These are phyloP conservation scores for Thermophis baileyi DNA, from an alignment of 2,113 vertebrate genomes.

Conservation along the genomic window DNA sequence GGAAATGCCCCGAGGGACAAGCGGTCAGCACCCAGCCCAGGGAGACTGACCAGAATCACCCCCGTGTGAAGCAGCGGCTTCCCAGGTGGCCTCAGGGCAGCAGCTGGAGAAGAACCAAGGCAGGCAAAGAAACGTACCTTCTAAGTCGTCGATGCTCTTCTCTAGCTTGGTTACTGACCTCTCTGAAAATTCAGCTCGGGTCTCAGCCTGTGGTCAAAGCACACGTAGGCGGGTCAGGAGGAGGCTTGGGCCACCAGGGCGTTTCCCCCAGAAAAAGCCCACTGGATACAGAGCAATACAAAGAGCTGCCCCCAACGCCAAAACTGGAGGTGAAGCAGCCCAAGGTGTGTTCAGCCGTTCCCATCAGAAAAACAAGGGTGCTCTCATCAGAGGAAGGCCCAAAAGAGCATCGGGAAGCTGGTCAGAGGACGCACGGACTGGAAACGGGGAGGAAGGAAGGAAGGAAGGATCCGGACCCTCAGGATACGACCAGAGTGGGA, in stretches of 20 bases:
- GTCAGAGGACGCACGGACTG: too few relatives aligned
- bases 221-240: constrained; percentile 28
- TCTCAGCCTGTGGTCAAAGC: constrained; percentile 84
- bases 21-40: too few relatives aligned
- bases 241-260: background rate
- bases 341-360: background rate
- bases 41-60: background rate
- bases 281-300: background rate
- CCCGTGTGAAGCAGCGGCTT: background rate
- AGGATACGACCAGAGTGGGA: background rate
- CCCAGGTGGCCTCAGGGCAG: background rate
- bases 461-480: background rate
- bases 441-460: too few relatives aligned
- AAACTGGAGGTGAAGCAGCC: background rate
- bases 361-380: background rate
- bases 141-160: constrained; percentile 98
- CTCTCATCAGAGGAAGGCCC: background rate
- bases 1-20: background rate
- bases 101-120: background rate
- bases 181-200: constrained; percentile 97
- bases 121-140: constrained; percentile 80
- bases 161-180: constrained; percentile 99
- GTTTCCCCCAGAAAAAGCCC: background rate
- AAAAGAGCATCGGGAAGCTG: background rate
- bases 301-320: background rate